phyloP scores from a whole-genome alignment of 2,797 vertebrate genomes.

The Erithacus rubecula region DNA sequence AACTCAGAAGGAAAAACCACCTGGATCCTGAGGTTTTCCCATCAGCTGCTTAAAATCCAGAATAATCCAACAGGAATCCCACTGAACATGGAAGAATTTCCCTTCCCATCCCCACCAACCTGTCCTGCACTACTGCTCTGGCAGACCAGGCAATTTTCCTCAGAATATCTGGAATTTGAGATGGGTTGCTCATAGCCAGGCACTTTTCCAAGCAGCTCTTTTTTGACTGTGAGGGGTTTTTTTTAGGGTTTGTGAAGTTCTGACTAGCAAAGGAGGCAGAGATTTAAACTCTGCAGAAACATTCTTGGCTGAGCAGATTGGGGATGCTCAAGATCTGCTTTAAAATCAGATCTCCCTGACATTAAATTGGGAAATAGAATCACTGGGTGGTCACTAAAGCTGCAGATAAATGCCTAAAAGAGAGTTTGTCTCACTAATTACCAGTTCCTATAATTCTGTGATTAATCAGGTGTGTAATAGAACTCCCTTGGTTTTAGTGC shows the following conservation, averaged over 20 bases:
- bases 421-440: neutral
- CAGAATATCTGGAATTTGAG: neutral
- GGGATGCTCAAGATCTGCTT: neutral
- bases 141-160: neutral
- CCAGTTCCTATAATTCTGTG: neutral
- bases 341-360: neutral
- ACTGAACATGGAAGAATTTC: neutral
- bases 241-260: neutral
- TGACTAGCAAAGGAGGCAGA: neutral
- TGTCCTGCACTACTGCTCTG: neutral
- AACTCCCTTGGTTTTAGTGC: neutral
- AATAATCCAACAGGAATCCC: neutral
- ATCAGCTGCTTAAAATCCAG: neutral
- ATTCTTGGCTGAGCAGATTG: neutral
- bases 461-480: neutral
- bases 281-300: neutral
- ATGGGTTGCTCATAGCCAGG: constrained; percentile 22
- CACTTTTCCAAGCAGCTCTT: constrained; percentile 9
- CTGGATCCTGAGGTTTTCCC: neutral
- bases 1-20: neutral
- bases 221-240: neutral
- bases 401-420: neutral
- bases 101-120: neutral
- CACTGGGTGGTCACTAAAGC: neutral
- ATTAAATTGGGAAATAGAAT: neutral